Evolutionary conservation across 2,797 vertebrate genomes (phyloP).

Genomic region (Vespertilio murinus): DNA sequence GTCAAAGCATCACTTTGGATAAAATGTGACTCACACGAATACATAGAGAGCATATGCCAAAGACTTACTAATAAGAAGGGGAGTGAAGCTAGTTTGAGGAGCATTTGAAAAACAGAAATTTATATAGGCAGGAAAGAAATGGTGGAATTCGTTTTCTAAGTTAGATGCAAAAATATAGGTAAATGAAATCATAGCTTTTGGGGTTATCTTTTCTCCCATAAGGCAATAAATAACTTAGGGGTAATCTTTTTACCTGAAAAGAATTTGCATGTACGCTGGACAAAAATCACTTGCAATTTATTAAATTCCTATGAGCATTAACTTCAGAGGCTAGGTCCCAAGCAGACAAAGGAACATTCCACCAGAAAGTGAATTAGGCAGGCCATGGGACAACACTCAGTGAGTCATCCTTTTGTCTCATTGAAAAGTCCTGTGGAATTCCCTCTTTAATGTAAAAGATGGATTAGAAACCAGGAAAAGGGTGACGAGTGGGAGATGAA

Average conservation of each 20-base stretch:
- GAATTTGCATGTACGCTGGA: neutral
- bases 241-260: neutral
- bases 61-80: neutral
- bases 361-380: neutral
- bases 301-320: neutral
- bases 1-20: neutral
- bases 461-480: neutral
- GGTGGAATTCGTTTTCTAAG: neutral
- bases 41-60: neutral
- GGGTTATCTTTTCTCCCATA: neutral
- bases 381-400: neutral
- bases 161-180: neutral
- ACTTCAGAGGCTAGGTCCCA: neutral
- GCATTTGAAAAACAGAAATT: neutral
- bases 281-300: neutral
- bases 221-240: neutral
- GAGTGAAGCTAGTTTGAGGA: neutral
- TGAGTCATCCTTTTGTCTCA: neutral
- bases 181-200: neutral
- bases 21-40: neutral
- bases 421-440: neutral
- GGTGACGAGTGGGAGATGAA: neutral
- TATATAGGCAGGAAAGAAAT: neutral
- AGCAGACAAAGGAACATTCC: neutral
- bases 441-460: neutral